Base-by-base conservation (phyloP, 2,888 invertebrate genomes). In the Scrobipalpa atriplicella region DNA sequence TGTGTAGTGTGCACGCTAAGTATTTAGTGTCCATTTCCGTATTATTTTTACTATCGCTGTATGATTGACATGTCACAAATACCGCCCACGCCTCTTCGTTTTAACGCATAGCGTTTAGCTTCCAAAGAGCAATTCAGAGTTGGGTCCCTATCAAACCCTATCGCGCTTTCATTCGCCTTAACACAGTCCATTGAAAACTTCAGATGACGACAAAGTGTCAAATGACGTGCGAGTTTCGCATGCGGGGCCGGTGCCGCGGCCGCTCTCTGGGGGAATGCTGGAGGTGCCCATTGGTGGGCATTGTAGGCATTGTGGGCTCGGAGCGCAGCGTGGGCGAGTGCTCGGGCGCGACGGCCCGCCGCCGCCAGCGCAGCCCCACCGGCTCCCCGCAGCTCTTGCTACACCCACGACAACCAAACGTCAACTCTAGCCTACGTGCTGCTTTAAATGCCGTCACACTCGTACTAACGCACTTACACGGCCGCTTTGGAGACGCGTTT, bases 291-390 rank as follows among this genome's bases (percentile, higher is more conserved):
- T 41, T 70, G 62, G 62, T 68, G 62, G 65, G 29, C 29, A 29
- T 68, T 54, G 67, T 65, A 69, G 69, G 67, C 66, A 68, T 54
- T 68, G 67, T 62, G 36, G 67, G 64, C 21, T 19, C 54, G 13
- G 1, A 21, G 65, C 54, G 65, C 47, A 66, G 38, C 67, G 69
- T 52, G 62, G 69, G 71, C 66, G 65, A 66, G 67, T 70, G 72
- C 75, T 73, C 82, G 73, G 88, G 88, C 72, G 87, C 90, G 71
- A 89, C 89, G 73, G 71, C 78, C 74, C 84, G 85, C 68, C 87
- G 84, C 69, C 89, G 85, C 87, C 90, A 86, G 78, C 80, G 82
- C 75, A 86, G 83, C 64, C 86, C 87, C 68, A 77, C 75, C 73
- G 82, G 82, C 76, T 73, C 71, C 70, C 82, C 82, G 77, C 80